Evolutionary conservation across 1,140 invertebrate genomes (phyloP).

Genomic region (Wiebesia pumilae): DNA sequence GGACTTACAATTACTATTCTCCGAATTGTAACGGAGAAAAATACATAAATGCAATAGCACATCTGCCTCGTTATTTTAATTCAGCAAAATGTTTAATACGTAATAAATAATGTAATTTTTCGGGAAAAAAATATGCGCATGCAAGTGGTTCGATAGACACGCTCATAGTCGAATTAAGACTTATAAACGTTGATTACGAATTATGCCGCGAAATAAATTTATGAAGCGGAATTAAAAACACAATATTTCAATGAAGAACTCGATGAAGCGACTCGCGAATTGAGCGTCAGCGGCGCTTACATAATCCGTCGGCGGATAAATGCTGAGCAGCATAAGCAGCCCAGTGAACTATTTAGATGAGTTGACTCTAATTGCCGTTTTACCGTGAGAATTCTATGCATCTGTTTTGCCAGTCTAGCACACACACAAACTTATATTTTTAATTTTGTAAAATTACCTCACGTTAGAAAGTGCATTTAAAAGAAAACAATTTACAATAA

Average conservation of each 20-base stretch:
- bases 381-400: slow-evolving; percentile 68
- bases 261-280: slow-evolving; percentile 39
- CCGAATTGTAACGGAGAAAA: no score
- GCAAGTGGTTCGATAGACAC: not conserved
- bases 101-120: not conserved
- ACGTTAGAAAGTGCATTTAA: no score
- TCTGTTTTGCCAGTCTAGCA: not conserved
- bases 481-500: no score
- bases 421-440: not conserved
- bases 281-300: slow-evolving; percentile 40
- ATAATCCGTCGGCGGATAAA: slow-evolving; percentile 42
- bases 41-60: not conserved
- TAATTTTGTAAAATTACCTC: not conserved
- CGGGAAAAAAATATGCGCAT: not conserved
- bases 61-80: not conserved
- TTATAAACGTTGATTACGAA: slow-evolving; percentile 41
- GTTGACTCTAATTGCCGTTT: slow-evolving; percentile 70
- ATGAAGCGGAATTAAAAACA: slow-evolving; percentile 44
- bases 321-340: slow-evolving; percentile 40
- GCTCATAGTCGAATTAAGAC: slow-evolving; percentile 42
- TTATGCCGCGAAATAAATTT: slow-evolving; percentile 45
- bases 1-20: no score
- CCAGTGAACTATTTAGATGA: slow-evolving; percentile 69
- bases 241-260: slow-evolving; percentile 41
- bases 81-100: not conserved